Evolutionary conservation across 2,113 vertebrate genomes (phyloP).

Genomic region (Cettia cetti): DNA sequence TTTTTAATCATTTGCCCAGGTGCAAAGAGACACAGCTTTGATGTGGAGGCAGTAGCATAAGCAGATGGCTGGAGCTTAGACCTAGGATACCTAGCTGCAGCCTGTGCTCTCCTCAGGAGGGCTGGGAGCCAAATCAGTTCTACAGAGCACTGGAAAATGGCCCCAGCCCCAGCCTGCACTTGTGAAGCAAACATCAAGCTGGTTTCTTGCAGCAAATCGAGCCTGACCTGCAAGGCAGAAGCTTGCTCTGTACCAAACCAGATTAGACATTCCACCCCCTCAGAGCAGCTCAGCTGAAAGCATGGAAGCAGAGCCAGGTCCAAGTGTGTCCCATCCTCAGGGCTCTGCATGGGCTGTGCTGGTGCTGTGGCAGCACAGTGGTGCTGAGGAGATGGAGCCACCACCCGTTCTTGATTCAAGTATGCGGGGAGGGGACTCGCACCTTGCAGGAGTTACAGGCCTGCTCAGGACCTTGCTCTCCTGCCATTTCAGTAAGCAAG

Average conservation of each 20-base stretch:
- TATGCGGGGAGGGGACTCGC: too few relatives aligned
- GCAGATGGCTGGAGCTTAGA: not conserved
- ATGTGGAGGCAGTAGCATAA: not conserved
- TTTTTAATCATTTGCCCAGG: not conserved
- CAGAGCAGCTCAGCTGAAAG: not conserved
- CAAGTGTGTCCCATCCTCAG: not conserved
- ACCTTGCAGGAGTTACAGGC: not conserved
- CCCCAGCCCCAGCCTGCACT: not conserved
- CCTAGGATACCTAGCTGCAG: rapidly evolving
- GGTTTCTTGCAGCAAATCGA: not conserved
- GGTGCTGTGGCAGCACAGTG: not conserved
- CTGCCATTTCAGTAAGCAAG: not conserved
- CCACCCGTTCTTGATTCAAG: too few relatives aligned
- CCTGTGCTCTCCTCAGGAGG: not conserved
- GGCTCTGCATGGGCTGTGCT: not conserved
- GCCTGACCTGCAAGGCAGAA: not conserved
- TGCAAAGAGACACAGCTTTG: not conserved
- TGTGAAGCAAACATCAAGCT: not conserved
- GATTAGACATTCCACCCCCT: not conserved
- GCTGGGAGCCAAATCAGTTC: too few relatives aligned
- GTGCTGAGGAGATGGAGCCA: not conserved
- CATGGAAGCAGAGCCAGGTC: not conserved
- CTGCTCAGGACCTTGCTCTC: not conserved
- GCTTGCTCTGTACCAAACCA: not conserved
- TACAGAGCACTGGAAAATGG: not conserved